phyloP scores from a whole-genome alignment of 2,888 invertebrate genomes.

The Colletes collaris region DNA sequence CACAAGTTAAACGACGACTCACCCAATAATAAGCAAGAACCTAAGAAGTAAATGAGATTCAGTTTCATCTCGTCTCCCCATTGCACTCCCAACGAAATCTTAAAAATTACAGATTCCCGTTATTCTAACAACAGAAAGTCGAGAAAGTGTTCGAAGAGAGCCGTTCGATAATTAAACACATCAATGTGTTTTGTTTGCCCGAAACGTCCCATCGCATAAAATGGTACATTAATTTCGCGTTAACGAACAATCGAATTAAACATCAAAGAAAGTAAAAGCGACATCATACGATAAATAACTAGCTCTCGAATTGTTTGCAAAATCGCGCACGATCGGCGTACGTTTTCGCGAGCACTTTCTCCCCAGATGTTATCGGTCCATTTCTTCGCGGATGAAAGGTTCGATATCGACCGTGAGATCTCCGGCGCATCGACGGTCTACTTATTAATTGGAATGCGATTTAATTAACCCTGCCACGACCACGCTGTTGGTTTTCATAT shows the following conservation, averaged over 20 bases:
- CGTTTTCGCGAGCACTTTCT: slow-evolving; percentile 10
- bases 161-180: neutral
- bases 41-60: too few species aligned
- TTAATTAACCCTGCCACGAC: slow-evolving; percentile 25
- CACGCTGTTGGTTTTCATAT: slow-evolving; percentile 1
- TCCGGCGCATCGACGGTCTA: neutral
- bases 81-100: too few species aligned
- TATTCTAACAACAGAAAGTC: too few species aligned
- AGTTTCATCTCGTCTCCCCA: too few species aligned
- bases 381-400: neutral
- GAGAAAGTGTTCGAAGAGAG: neutral
- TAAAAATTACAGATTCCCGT: too few species aligned
- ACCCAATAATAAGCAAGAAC: too few species aligned
- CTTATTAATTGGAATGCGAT: slow-evolving; percentile 34
- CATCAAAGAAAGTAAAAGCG: slow-evolving; percentile 8
- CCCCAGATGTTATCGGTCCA: neutral
- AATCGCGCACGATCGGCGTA: neutral
- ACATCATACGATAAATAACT: neutral
- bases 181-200: neutral
- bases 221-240: neutral
- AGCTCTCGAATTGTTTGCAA: neutral
- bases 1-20: too few species aligned
- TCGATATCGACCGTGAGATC: neutral
- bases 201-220: neutral
- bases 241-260: neutral